Conservation (phyloP, 2,113 vertebrate genomes). For the Cyanoderma ruficeps region DNA sequence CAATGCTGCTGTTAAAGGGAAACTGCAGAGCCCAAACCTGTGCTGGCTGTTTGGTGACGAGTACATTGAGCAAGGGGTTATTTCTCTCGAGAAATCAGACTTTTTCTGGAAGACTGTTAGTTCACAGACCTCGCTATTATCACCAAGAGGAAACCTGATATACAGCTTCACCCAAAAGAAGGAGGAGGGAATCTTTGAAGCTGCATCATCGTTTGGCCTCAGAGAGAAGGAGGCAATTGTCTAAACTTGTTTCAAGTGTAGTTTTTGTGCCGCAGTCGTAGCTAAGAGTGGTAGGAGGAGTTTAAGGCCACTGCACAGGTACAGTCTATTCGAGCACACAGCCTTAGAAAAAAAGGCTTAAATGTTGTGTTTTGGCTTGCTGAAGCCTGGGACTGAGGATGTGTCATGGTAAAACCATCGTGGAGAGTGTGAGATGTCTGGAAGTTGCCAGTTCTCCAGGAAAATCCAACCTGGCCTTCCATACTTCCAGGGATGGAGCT, state of each 20-base stretch:
- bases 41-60: neutral
- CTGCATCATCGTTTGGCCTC: slow-evolving; percentile 24
- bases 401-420: fast-evolving
- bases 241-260: slow-evolving; percentile 10
- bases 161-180: neutral
- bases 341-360: neutral
- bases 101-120: neutral
- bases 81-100: neutral
- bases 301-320: neutral
- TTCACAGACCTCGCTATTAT: neutral
- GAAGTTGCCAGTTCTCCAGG: neutral
- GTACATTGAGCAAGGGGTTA: fast-evolving
- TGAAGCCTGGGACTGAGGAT: neutral
- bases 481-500: neutral
- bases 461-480: neutral
- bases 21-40: neutral
- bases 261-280: neutral
- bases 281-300: neutral
- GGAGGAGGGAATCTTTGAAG: slow-evolving; percentile 37
- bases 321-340: neutral
- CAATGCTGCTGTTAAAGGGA: neutral
- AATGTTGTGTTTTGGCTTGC: neutral
- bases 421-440: neutral
- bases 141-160: slow-evolving; percentile 20
- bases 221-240: neutral